phyloP scores from a whole-genome alignment of 1,140 invertebrate genomes.

The Galleria mellonella region DNA sequence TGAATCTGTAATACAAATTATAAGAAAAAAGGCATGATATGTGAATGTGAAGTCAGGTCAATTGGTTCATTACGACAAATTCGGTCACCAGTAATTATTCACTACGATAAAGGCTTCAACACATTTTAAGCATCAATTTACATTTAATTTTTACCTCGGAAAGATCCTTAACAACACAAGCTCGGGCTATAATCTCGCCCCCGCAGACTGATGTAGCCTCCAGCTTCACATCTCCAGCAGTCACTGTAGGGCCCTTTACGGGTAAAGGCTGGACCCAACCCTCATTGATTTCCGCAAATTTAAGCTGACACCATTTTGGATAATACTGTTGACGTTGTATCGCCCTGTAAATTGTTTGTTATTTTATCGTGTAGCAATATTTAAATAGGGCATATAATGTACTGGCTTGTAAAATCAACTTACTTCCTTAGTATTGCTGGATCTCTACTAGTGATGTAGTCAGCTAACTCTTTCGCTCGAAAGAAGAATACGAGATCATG shows the following conservation, averaged over 20 bases:
- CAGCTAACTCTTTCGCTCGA: conserved; percentile 78
- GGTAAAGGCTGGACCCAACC: conserved; percentile 75
- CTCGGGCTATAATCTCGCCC: conserved; percentile 79
- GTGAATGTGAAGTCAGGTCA: no score
- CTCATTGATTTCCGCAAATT: conserved; percentile 78
- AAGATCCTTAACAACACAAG: conserved; percentile 79
- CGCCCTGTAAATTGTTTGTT: conserved; percentile 71
- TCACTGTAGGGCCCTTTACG: conserved; percentile 14
- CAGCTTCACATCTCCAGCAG: conserved; percentile 43
- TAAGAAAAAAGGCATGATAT: no score
- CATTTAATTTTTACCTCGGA: conserved; percentile 41
- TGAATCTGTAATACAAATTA: conserved; percentile 37
- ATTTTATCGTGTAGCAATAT: neutral
- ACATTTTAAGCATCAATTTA: no score
- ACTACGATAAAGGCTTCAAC: no score
- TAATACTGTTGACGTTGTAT: conserved; percentile 76
- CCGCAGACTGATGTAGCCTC: conserved; percentile 82
- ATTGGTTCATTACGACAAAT: no score
- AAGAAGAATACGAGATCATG: conserved; percentile 82
- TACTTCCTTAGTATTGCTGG: conserved; percentile 80
- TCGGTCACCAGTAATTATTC: no score
- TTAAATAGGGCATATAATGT: neutral
- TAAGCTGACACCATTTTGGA: conserved; percentile 73
- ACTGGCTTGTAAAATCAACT: conserved; percentile 12
- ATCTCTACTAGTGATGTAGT: conserved; percentile 74